A percentile compares a stretch with the other conserved stretches of the same genome.
Conservation (phyloP, 1,140 invertebrate species). For the Drosophila kohkoa region DNA sequence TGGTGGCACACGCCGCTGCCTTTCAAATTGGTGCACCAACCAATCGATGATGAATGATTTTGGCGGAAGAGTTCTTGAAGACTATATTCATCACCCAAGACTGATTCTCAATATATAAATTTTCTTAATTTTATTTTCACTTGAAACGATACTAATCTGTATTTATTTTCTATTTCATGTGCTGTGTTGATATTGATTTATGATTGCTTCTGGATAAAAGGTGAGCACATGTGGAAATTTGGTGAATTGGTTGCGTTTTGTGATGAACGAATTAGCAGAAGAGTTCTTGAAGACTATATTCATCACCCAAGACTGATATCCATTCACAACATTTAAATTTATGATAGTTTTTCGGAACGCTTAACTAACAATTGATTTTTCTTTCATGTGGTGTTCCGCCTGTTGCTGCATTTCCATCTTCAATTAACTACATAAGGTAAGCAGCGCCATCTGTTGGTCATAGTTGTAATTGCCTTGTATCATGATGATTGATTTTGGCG, state of each 20-base stretch:
- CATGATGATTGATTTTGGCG: slow-evolving; percentile 70
- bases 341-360: background rate
- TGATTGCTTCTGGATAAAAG: slow-evolving; percentile 40
- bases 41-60: slow-evolving; percentile 64
- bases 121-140: background rate
- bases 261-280: slow-evolving; percentile 77
- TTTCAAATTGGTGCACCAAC: slow-evolving; percentile 8
- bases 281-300: slow-evolving; percentile 85
- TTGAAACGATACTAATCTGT: background rate
- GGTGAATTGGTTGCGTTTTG: slow-evolving; percentile 4
- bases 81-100: slow-evolving; percentile 84
- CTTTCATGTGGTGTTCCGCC: slow-evolving; percentile 39
- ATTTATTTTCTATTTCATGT: slow-evolving; percentile 39
- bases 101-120: background rate
- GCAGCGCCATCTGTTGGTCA: background rate
- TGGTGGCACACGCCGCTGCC: background rate
- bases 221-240: slow-evolving; percentile 40
- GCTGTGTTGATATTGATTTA: slow-evolving; percentile 6
- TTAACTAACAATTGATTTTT: slow-evolving; percentile 30
- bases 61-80: slow-evolving; percentile 81
- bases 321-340: background rate
- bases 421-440: slow-evolving; percentile 40
- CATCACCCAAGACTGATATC: slow-evolving; percentile 84
- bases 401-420: background rate
- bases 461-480: background rate